Base-by-base conservation (phyloP, 1,140 invertebrate species). In the Gonatopus flavifemur region DNA sequence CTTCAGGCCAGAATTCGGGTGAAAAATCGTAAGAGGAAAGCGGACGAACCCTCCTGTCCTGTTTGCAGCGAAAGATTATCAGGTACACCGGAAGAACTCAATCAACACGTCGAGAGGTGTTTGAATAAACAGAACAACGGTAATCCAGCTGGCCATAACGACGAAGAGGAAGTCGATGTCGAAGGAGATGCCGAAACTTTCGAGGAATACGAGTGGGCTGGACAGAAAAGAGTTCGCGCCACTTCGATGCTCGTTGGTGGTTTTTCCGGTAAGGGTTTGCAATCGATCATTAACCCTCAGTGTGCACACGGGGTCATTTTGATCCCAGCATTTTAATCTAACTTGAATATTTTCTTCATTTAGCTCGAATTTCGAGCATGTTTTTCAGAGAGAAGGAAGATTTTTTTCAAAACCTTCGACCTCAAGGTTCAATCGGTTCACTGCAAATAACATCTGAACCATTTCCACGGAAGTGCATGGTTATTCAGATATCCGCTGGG, bases 121-220 rank as follows among this genome's bases (percentile, higher is more conserved):
- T 72, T 92, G 4, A 75, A 74, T 33, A 80, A 81, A 51, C 72
- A 77, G 24, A 82, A 71, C 55, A 80, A 86, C 80, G 81, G 85
- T 76, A 81, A 72, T 42, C 64, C 72, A 1, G 64, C 64, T 19
- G 61, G 59, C 2, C 58, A 67, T 12, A 64, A 63, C 21, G 85
- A 88, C 45, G 86, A 86, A 37, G 84, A 86, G 47, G 85, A 85
- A 52, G 84, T 85, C 36, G 85, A 88, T 60, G 85, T 87, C 15
- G 86, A 88, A 67, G 84, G 85, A 18, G 85, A 87, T 54, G 70
- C 78, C 6, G 82, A 83, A 49, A 78, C 76, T 28, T 90, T 83
- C 64, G 89, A 91, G 61, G 89, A 91, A 58, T 92, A 91, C 64
- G 88, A 89, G 62, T 91, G 89, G 89, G 87, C 88, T 8, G 88